A percentile compares a stretch with the other conserved stretches of the same genome.
These are phyloP conservation scores for Aurelia sp. DNA, from an alignment of 30 jellyfish, hydroid and myxozoan species.

Conservation along the genomic window DNA sequence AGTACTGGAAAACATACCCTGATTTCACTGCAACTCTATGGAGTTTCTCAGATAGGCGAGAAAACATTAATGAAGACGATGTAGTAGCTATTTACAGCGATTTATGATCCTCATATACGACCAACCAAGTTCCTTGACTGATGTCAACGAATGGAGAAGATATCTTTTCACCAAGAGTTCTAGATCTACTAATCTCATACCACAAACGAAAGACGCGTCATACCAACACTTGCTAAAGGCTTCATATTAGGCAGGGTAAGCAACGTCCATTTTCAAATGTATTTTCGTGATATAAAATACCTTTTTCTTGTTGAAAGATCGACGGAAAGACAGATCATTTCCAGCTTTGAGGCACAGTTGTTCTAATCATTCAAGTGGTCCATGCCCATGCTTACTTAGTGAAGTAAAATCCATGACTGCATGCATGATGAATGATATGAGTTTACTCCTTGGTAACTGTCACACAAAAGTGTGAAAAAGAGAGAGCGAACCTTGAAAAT, in stretches of 20 bases:
- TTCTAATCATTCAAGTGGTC: too few relatives aligned
- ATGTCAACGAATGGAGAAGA: slow-evolving; percentile 43
- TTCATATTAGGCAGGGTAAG: too few relatives aligned
- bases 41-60: slow-evolving; percentile 21
- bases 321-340: neutral
- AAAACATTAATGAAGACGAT: neutral
- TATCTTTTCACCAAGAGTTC: neutral
- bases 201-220: too few relatives aligned
- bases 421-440: too few relatives aligned
- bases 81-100: slow-evolving; percentile 10
- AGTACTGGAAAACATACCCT: slow-evolving; percentile 41
- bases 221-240: too few relatives aligned
- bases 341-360: neutral
- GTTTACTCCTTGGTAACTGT: too few relatives aligned
- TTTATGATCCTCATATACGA: slow-evolving; percentile 54
- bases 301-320: neutral
- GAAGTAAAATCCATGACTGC: too few relatives aligned
- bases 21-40: neutral
- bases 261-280: too few relatives aligned
- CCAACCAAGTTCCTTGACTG: slow-evolving; percentile 16
- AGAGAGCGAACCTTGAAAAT: too few relatives aligned
- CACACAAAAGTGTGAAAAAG: too few relatives aligned
- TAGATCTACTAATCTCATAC: too few relatives aligned
- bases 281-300: neutral
- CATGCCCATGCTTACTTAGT: too few relatives aligned